phyloP scores from a whole-genome alignment of 2,797 vertebrate species.

The Craterocephalus amniculus region DNA sequence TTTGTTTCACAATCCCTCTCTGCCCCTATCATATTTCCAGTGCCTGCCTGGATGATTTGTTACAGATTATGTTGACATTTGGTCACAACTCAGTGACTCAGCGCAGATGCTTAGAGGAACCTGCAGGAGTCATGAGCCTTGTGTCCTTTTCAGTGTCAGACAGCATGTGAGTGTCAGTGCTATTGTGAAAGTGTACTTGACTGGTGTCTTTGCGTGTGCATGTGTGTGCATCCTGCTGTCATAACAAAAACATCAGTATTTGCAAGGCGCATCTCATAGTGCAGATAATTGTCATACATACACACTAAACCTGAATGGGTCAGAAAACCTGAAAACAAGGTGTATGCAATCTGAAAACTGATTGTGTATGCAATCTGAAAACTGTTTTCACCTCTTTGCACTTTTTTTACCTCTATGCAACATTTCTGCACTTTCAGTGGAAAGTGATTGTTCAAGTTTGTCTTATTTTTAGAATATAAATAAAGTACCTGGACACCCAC shows the following conservation, averaged over 20 bases:
- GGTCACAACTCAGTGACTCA: constrained; percentile 36
- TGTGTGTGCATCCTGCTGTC: not conserved
- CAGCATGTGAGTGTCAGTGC: constrained; percentile 2
- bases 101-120: constrained; percentile 4
- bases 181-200: constrained; percentile 2
- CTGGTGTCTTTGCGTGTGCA: constrained; percentile 1
- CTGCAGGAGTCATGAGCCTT: constrained; percentile 11
- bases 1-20: not conserved
- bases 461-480: not conserved
- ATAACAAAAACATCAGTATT: constrained; percentile 12
- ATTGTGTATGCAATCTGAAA: not conserved
- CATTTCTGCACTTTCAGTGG: not conserved
- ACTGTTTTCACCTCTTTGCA: not conserved
- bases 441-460: not conserved
- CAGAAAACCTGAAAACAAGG: constrained; percentile 9
- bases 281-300: not conserved
- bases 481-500: not conserved
- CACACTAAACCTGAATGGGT: not conserved
- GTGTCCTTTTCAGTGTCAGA: constrained; percentile 23
- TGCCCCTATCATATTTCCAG: constrained; percentile 3
- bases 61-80: constrained; percentile 30
- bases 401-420: not conserved
- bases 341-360: not conserved
- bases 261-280: not conserved
- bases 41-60: constrained; percentile 31